Percentiles rank a stretch among this genome's conserved stretches.
Evolutionary conservation across 2,113 vertebrate genomes (phyloP).

Genomic region (Toxotes jaculatrix): DNA sequence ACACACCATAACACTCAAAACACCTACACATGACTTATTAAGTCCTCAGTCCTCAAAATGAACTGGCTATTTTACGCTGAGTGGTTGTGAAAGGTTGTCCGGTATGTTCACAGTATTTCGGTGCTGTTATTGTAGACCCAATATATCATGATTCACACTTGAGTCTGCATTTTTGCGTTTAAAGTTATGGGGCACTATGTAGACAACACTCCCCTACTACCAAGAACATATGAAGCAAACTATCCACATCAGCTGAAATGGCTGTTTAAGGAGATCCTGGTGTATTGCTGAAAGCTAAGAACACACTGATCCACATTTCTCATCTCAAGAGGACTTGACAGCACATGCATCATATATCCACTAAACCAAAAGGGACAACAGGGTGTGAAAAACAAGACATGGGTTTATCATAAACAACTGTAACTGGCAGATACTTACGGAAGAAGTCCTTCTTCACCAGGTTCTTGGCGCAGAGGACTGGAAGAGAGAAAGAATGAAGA

Average conservation of each 20-base stretch:
- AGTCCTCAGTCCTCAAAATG: not conserved
- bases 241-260: constrained; percentile 16
- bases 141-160: not conserved
- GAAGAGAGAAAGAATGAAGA: constrained; percentile 61
- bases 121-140: not conserved
- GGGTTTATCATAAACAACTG: constrained; percentile 16
- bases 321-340: constrained; percentile 21
- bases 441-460: constrained; percentile 99
- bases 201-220: not conserved
- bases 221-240: constrained; percentile 10
- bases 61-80: not conserved
- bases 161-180: not conserved
- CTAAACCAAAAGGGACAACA: constrained; percentile 10
- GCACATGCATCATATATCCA: constrained; percentile 14
- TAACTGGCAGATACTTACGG: constrained; percentile 90
- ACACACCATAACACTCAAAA: constrained; percentile 74
- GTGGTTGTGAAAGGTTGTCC: not conserved
- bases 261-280: not conserved
- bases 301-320: constrained; percentile 54
- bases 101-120: not conserved
- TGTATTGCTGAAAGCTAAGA: not conserved
- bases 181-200: not conserved
- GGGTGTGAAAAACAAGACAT: constrained; percentile 21
- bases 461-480: constrained; percentile 99
- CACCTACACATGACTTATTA: constrained; percentile 12